Conservation (phyloP, 2,113 vertebrate genomes). For the Cephalopterus ornatus region DNA sequence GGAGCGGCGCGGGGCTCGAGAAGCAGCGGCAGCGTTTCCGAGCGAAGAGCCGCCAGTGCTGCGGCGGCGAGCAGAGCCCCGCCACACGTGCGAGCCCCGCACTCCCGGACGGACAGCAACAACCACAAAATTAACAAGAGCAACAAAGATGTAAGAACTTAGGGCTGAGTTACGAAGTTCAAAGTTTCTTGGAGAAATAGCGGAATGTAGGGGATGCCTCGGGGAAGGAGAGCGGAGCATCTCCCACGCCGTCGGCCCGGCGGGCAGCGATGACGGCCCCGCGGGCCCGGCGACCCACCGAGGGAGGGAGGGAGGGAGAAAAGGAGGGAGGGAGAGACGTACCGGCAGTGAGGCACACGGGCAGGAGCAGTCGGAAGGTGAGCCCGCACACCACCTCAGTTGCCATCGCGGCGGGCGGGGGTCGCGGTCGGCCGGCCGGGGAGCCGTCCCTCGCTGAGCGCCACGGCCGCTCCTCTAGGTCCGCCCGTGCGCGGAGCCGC, state of each 20-base stretch:
- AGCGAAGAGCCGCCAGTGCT: background rate
- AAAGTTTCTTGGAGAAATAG: background rate
- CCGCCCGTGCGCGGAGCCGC: constrained; percentile 60
- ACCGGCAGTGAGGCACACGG: constrained; percentile 91
- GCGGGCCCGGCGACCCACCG: background rate
- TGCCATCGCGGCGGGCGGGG: constrained; percentile 79
- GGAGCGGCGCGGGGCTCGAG: background rate
- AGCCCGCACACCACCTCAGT: constrained; percentile 94
- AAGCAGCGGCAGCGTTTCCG: background rate
- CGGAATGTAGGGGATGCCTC: background rate
- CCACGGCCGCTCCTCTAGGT: constrained; percentile 58
- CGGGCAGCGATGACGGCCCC: background rate
- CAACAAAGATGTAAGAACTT: rapidly evolving
- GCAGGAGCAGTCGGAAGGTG: constrained; percentile 92
- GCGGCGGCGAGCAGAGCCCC: background rate
- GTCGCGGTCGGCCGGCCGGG: constrained; percentile 27
- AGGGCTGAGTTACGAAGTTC: background rate
- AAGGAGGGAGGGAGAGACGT: constrained; percentile 53
- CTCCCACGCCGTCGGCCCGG: background rate
- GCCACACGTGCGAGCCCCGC: background rate
- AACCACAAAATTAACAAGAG: background rate
- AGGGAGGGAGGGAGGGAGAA: background rate
- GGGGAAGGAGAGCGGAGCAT: background rate
- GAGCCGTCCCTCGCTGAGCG: constrained; percentile 7
- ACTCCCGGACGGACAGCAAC: background rate